Conservation (phyloP, 2,888 invertebrate species). For the Xanthorhoe designata region DNA sequence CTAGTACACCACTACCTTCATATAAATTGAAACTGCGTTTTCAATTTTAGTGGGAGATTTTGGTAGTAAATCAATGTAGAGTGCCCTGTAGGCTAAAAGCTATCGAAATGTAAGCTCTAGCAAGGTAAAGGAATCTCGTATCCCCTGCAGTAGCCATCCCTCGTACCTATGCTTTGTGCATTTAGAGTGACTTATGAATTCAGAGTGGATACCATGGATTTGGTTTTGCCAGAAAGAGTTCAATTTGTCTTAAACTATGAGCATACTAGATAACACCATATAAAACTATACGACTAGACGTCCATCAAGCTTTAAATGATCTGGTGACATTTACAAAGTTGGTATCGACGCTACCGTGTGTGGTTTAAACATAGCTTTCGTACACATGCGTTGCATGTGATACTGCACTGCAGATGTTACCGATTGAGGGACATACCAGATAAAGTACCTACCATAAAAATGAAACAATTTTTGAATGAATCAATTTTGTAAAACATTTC, state of each 20-base stretch:
- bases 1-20: too few relatives aligned
- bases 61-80: background rate
- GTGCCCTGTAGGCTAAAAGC: background rate
- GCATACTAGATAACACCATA: too few relatives aligned
- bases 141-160: background rate
- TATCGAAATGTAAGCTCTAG: background rate
- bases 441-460: slow-evolving; percentile 4
- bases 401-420: slow-evolving; percentile 35
- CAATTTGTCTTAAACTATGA: too few relatives aligned
- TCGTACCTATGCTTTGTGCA: background rate
- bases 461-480: background rate
- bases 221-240: too few relatives aligned
- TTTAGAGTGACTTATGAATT: too few relatives aligned
- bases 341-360: background rate
- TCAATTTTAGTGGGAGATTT: too few relatives aligned
- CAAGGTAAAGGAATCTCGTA: background rate
- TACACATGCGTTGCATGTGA: slow-evolving; percentile 26
- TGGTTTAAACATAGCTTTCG: slow-evolving; percentile 1
- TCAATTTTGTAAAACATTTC: slow-evolving; percentile 6
- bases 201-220: too few relatives aligned
- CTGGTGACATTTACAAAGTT: slow-evolving; percentile 1
- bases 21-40: background rate
- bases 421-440: slow-evolving; percentile 21
- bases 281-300: background rate
- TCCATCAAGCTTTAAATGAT: background rate